These are phyloP conservation scores for Pseudorectes ferrugineus DNA, from an alignment of 2,113 vertebrate species.

Conservation along the genomic window DNA sequence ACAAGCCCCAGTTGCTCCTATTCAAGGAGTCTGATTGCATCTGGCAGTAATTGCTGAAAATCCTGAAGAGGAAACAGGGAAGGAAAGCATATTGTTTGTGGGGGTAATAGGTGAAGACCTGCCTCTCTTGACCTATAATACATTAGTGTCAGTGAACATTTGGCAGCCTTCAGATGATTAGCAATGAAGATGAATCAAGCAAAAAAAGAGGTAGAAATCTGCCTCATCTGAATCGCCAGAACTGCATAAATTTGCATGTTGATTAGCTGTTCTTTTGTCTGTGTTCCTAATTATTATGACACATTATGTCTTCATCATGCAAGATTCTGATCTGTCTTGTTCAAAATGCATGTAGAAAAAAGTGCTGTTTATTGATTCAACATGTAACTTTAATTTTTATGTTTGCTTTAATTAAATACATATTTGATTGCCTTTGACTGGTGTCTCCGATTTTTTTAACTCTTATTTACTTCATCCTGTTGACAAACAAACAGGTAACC, in stretches of 20 bases:
- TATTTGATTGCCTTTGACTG: conserved; percentile 84
- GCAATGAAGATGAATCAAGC: conserved; percentile 90
- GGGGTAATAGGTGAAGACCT: conserved; percentile 91
- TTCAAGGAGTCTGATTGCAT: conserved; percentile 98
- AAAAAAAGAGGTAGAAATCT: conserved; percentile 84
- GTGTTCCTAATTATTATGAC: conserved; percentile 97
- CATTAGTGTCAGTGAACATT: conserved; percentile 96
- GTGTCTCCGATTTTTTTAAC: conserved; percentile 70
- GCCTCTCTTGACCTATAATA: conserved; percentile 96
- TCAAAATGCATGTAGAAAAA: conserved; percentile 86
- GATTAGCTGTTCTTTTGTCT: conserved; percentile 95
- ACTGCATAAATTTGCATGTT: conserved; percentile 96
- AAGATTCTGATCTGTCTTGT: conserved; percentile 93
- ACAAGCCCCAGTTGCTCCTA: conserved; percentile 98
- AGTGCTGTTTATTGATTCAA: conserved; percentile 86
- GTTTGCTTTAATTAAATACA: conserved; percentile 87
- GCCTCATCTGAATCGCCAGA: conserved; percentile 86
- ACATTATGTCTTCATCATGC: conserved; percentile 97
- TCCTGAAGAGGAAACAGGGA: conserved; percentile 90
- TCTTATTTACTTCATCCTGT: conserved; percentile 80
- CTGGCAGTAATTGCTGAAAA: conserved; percentile 99
- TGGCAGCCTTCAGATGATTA: conserved; percentile 87
- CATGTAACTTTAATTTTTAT: conserved; percentile 88
- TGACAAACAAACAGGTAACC: conserved; percentile 87
- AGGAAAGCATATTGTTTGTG: conserved; percentile 94